A percentile compares a stretch with the other conserved stretches of the same genome.
Conservation (phyloP, 2,888 invertebrate genomes). For the Melipona beecheii region DNA sequence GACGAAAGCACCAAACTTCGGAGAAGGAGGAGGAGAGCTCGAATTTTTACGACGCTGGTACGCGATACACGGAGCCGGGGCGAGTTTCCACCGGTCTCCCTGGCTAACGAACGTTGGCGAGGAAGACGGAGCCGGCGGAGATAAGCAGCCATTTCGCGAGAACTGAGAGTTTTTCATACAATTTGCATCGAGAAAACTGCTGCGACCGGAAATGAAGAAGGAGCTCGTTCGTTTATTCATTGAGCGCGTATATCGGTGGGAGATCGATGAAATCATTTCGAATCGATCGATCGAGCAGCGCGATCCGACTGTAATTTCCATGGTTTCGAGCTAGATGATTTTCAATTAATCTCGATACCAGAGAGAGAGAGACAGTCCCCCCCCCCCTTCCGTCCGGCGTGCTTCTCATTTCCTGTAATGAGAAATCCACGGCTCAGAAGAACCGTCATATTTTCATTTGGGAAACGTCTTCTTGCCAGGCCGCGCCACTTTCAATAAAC, state of each 20-base stretch:
- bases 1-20: slow-evolving; percentile 34
- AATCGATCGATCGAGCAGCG: background rate
- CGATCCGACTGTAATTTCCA: background rate
- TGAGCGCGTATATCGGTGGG: no score
- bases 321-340: background rate
- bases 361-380: no score
- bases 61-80: slow-evolving; percentile 38
- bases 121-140: slow-evolving; percentile 32
- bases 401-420: slow-evolving; percentile 13
- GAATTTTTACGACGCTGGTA: slow-evolving; percentile 31
- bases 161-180: slow-evolving; percentile 24
- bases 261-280: background rate
- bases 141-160: slow-evolving; percentile 35
- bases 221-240: background rate
- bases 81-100: slow-evolving; percentile 18
- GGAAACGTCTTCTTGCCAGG: background rate
- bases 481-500: slow-evolving; percentile 22
- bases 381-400: background rate
- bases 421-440: background rate
- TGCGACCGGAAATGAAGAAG: slow-evolving; percentile 15
- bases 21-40: slow-evolving; percentile 6
- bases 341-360: background rate
- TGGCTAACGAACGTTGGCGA: slow-evolving; percentile 44
- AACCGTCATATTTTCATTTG: slow-evolving; percentile 12
- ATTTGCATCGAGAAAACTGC: slow-evolving; percentile 9